phyloP scores from a whole-genome alignment of 1,140 invertebrate genomes.

The Lepidostoma basale region DNA sequence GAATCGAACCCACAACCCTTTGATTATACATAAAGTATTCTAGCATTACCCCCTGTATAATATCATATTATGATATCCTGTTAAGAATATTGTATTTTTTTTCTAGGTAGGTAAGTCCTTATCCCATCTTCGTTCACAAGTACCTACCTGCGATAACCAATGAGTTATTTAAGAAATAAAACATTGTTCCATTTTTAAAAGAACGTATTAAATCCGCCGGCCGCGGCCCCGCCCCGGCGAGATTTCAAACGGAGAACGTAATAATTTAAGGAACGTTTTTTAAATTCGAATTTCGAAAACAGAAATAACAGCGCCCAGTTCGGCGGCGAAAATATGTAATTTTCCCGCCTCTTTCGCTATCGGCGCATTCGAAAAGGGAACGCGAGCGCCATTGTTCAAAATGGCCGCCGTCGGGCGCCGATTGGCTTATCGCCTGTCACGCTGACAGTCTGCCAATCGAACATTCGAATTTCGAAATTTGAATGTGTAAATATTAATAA shows the following conservation, averaged over 20 bases:
- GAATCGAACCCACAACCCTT: too few species aligned
- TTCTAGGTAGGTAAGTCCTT: too few species aligned
- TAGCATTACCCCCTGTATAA: too few species aligned
- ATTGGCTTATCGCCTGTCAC: conserved; percentile 2
- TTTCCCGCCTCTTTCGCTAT: conserved; percentile 15
- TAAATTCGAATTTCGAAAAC: not conserved
- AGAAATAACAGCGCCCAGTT: not conserved
- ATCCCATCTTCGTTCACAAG: too few species aligned
- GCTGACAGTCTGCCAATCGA: not conserved
- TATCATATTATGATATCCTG: too few species aligned
- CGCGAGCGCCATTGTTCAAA: conserved; percentile 1
- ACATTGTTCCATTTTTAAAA: not conserved
- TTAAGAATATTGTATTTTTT: too few species aligned
- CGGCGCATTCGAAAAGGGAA: conserved; percentile 2
- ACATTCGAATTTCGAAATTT: too few species aligned
- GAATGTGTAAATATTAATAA: too few species aligned
- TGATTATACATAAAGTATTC: too few species aligned
- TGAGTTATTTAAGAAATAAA: too few species aligned
- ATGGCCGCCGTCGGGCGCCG: conserved; percentile 2
- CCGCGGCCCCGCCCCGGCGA: not conserved
- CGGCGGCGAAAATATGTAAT: conserved; percentile 5
- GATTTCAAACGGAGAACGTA: not conserved
- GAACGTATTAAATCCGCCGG: not conserved
- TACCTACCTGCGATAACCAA: too few species aligned
- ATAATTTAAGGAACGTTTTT: not conserved